Evolutionary conservation across 2,113 vertebrate species (phyloP), one percentile per base, ranked within the genome.

Genomic region (Odobenus rosmarus): DNA sequence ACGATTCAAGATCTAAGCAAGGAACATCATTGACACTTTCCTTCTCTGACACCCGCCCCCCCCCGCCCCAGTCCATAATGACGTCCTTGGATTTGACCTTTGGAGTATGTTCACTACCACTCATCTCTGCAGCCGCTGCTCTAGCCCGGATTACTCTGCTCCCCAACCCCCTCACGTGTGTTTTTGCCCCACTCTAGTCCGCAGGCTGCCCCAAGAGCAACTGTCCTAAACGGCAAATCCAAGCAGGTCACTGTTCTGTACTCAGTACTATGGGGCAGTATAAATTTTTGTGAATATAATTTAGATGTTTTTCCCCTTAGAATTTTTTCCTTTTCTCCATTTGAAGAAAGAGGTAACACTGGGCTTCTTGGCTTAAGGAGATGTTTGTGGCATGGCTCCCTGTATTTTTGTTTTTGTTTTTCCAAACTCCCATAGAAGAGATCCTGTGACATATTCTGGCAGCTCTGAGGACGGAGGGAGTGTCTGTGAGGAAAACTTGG

Each of bases 391-490:
- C 28, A 33, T 3, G 23, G 74, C 3, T 88, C 28, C 39, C 14
- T 33, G 33, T 88, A 59, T 59, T 94, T 93, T 90, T 90, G 15
- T 90, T 88, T 91, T 91, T 72, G 55, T 87, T 88, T 96, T 71
- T 62, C 69, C 33, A 9, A 8, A 95, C 15, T 57, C 46, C 62
- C 21, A 15, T 36, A 31, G 76, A 81, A 92, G 77, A 96, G 67
- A 77, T 76, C 91, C 42, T 95, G 62, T 89, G 83, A 88, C 10
- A 39, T 67, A 28, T 91, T 53, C 71, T 61, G 79, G 84, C 55
- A 91, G 55, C 19, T 95, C 59, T 59, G 86, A 93, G 88, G 61
- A 51, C 23, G 42, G 14, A 95, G 28, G 15, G 28, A 71, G n/a
- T 89, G 23, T 90, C 62, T 79, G 31, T 36, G 86, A 80, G 49